Percentiles rank a stretch among this genome's conserved stretches.
Conservation (phyloP, 2,797 vertebrate species). For the Characodon lateralis region DNA sequence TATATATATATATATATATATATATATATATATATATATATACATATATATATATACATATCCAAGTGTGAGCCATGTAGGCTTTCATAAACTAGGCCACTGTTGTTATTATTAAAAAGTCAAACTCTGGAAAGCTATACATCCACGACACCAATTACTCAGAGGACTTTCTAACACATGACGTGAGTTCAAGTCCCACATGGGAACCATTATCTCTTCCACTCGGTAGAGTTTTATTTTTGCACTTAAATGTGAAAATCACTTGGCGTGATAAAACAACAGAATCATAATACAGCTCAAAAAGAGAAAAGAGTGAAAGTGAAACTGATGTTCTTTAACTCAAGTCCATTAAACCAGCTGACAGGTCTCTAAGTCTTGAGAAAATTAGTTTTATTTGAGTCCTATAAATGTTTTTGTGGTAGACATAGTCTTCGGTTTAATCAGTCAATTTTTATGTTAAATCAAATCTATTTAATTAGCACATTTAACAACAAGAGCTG, state of each 20-base stretch:
- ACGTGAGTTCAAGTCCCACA: constrained; percentile 6
- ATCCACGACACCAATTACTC: constrained; percentile 17
- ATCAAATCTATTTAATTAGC: neutral
- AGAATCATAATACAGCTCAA: neutral
- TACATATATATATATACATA: neutral
- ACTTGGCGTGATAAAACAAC: neutral
- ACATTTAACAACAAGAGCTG: neutral
- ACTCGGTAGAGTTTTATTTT: constrained; percentile 11
- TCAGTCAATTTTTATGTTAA: neutral
- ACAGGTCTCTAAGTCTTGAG: neutral
- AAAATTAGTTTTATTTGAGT: neutral
- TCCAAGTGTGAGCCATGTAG: neutral
- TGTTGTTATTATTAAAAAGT: constrained; percentile 3
- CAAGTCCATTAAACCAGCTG: neutral
- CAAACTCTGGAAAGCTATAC: constrained; percentile 1
- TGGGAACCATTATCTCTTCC: constrained; percentile 13
- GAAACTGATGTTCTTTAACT: neutral
- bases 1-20: too few species aligned
- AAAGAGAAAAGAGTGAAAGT: neutral
- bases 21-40: neutral
- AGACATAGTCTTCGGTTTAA: neutral
- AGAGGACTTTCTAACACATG: constrained; percentile 8
- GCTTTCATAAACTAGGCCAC: neutral
- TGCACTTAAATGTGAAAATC: constrained; percentile 8
- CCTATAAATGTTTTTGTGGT: neutral